phyloP scores from a whole-genome alignment of 2,113 vertebrate genomes.

The Chaetodon auriga region DNA sequence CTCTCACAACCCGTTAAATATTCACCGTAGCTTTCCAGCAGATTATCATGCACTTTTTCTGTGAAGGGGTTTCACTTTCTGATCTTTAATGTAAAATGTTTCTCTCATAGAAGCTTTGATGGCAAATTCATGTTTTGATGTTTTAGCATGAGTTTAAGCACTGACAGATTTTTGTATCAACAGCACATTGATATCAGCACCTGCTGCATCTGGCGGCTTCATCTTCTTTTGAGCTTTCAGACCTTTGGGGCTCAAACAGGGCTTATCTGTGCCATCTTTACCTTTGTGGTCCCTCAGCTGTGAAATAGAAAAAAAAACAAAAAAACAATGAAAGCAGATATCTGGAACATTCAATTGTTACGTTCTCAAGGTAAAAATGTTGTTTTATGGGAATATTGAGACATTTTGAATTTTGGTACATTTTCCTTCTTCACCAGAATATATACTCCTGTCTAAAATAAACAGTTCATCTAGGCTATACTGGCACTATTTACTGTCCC shows the following conservation, averaged over 20 bases:
- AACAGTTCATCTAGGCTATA: not conserved
- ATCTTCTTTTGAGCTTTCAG: constrained; percentile 83
- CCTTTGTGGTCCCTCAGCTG: constrained; percentile 84
- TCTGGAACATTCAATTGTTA: not conserved
- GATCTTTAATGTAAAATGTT: not conserved
- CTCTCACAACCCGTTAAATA: constrained; percentile 7
- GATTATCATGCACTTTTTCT: not conserved
- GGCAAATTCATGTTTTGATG: too few species aligned
- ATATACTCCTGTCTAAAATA: not conserved
- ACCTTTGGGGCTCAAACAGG: constrained; percentile 76
- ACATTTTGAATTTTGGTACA: not conserved
- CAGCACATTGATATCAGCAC: constrained; percentile 76
- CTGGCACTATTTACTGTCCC: not conserved
- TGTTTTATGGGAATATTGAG: not conserved
- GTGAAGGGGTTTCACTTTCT: not conserved
- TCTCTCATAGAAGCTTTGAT: not conserved
- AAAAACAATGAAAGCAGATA: constrained; percentile 24
- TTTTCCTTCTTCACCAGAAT: not conserved
- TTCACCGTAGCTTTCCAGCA: not conserved
- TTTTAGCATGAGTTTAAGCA: not conserved
- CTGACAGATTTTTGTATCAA: not conserved
- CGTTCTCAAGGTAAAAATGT: not conserved
- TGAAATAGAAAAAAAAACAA: constrained; percentile 48
- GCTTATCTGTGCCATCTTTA: constrained; percentile 84
- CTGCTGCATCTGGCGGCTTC: constrained; percentile 87